phyloP scores from a whole-genome alignment of 1,140 invertebrate genomes.

The Pseudomyrmex cubaensis region DNA sequence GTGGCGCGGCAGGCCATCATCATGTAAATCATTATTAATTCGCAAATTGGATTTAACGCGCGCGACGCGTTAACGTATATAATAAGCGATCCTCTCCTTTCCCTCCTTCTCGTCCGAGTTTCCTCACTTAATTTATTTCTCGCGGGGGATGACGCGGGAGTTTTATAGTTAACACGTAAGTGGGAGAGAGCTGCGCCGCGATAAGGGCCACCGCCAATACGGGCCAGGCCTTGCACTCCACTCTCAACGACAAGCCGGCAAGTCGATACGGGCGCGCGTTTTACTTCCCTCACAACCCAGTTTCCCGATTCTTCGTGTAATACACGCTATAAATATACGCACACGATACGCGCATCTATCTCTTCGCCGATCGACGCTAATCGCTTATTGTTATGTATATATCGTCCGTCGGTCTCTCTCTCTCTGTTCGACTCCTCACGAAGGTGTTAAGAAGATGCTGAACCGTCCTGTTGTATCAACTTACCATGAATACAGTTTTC shows the following conservation, averaged over 20 bases:
- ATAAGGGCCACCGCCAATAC: slow-evolving; percentile 49
- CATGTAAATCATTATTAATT: slow-evolving; percentile 25
- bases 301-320: slow-evolving; percentile 40
- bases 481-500: no score
- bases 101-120: no score
- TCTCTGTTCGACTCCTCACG: neutral
- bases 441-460: no score
- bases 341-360: slow-evolving; percentile 2
- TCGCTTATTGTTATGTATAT: slow-evolving; percentile 10
- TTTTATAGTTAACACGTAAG: slow-evolving; percentile 54
- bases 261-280: slow-evolving; percentile 58
- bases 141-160: slow-evolving; percentile 27
- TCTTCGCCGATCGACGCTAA: neutral
- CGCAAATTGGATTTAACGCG: slow-evolving; percentile 29
- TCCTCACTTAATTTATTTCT: slow-evolving; percentile 16
- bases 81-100: no score
- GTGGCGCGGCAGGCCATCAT: neutral
- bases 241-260: slow-evolving; percentile 58
- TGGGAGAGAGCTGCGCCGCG: slow-evolving; percentile 23
- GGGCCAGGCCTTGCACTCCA: slow-evolving; percentile 48
- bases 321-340: slow-evolving; percentile 51
- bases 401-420: neutral
- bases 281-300: slow-evolving; percentile 59
- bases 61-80: neutral
- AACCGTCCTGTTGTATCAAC: no score